Evolutionary conservation across 2,797 vertebrate species (phyloP), one percentile per base, ranked within the genome.

Genomic region (Pangasius larnaudii): DNA sequence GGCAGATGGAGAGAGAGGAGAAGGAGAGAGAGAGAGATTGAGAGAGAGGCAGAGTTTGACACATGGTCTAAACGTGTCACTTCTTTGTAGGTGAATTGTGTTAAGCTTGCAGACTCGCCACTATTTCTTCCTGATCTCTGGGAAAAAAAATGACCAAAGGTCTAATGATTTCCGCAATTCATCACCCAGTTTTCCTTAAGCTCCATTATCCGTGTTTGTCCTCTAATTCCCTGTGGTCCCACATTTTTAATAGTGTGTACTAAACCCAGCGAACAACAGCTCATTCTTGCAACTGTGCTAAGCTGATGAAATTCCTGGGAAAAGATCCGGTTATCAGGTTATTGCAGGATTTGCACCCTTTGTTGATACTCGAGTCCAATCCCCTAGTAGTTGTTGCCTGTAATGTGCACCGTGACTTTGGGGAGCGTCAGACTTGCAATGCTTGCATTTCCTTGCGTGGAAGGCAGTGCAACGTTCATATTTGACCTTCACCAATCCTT

Each of bases 401-500:
- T 27, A 58, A 27, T 42, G 51, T 63, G 67, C 61, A n/a, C 51
- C 0, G 24, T 59, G 81, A 84, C 84, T 72, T 42, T 72, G 30
- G 46, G 58, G 4, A 56, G 51, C 30, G 19, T 63, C 72, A 82
- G 78, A 87, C 77, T 39, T 74, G 85, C 77, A 30, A 86, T 78
- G 86, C 77, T 75, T 85, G 85, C 83, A 56, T 88, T 91, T 89
- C 39, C 82, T 3, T 19, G 46, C 72, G 36, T 46, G 36, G 79
- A 67, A 85, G 67, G 51, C 81, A 42, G 42, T 30, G 75, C 72
- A 74, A 82, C 72, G 85, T 86, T 88, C 58, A 88, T 87, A 77
- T 89, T 84, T 90, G 89, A 92, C 92, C 92, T 93, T 93, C 84
- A 86, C 56, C 85, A 49, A 13, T 90, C 89, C 88, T 87, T 87